Percentiles rank a stretch among this genome's conserved stretches.
Evolutionary conservation across 2,113 vertebrate species (phyloP).

Genomic region (Ramphastos sulfuratus): DNA sequence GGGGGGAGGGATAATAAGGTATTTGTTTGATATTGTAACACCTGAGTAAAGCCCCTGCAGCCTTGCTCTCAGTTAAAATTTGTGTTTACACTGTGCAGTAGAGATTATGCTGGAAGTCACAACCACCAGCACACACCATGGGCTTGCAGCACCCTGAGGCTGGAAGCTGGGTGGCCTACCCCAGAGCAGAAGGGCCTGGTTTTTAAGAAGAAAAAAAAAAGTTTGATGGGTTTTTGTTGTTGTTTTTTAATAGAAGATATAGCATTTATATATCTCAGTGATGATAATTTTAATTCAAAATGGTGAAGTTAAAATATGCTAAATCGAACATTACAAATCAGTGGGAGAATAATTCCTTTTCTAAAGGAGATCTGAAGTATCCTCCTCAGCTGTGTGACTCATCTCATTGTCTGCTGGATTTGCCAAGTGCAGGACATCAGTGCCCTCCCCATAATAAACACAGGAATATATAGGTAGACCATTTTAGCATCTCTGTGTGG

Average conservation of each 20-base stretch:
- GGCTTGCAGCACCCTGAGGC: rapidly evolving
- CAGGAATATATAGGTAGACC: not conserved
- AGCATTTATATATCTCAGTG: not conserved
- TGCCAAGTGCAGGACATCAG: not conserved
- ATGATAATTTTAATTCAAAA: not conserved
- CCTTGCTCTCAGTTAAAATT: not conserved
- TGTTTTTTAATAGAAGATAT: not conserved
- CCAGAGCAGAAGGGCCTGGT: rapidly evolving
- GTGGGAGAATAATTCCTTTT: not conserved
- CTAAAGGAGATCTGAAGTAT: not conserved
- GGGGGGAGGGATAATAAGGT: not conserved
- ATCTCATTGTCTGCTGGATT: not conserved
- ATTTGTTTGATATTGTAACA: not conserved
- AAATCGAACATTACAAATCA: not conserved
- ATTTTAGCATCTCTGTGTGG: not conserved
- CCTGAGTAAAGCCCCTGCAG: rapidly evolving
- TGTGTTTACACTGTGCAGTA: rapidly evolving
- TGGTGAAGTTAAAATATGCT: not conserved
- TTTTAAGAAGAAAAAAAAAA: not conserved
- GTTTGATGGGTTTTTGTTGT: not conserved
- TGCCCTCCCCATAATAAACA: not conserved
- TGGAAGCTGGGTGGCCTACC: not conserved
- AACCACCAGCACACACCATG: rapidly evolving
- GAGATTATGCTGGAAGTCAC: not conserved
- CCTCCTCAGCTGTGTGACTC: not conserved